phyloP scores from a whole-genome alignment of 2,888 invertebrate species.

The Adineta ricciae region DNA sequence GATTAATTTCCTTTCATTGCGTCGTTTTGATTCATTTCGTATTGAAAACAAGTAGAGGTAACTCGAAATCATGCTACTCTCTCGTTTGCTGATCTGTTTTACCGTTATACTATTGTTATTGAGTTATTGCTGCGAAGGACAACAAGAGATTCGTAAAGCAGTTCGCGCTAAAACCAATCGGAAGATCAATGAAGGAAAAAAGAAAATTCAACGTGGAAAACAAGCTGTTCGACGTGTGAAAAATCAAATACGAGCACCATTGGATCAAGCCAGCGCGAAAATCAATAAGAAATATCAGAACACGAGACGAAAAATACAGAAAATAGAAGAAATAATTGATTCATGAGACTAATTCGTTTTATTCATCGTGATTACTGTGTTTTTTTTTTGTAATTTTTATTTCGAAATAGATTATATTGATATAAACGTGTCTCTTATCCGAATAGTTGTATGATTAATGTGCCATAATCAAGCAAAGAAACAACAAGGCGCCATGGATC shows the following conservation, averaged over 20 bases:
- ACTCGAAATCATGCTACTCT: neutral
- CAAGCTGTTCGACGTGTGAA: neutral
- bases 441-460: no score
- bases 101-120: neutral
- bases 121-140: neutral
- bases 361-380: no score
- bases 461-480: no score
- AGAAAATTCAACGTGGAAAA: neutral
- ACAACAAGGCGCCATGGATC: no score
- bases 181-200: neutral
- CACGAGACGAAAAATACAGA: neutral
- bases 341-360: neutral
- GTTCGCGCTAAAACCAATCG: neutral
- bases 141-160: neutral
- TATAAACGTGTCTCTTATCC: no score
- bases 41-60: no score
- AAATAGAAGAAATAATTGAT: neutral
- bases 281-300: neutral
- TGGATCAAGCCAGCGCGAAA: neutral
- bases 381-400: no score
- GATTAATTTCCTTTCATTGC: no score
- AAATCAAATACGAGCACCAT: neutral
- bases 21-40: no score
- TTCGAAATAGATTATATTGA: no score
- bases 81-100: neutral